Base-by-base conservation (phyloP, 2,113 vertebrate species). In the Osmerus mordax region DNA sequence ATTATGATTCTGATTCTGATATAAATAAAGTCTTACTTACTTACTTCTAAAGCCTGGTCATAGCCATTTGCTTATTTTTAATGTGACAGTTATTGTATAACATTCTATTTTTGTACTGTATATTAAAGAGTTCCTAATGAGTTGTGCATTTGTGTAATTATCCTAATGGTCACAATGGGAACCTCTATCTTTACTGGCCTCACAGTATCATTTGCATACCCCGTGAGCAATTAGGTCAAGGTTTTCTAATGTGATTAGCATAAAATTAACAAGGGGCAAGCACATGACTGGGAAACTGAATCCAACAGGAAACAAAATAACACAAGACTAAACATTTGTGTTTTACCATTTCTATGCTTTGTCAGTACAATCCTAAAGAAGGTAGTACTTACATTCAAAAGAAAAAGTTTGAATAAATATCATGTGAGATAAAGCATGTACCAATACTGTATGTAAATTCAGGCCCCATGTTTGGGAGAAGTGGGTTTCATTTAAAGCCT, bases 171-270 rank as follows among this genome's bases (percentile, higher is more conserved):
- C 21, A 53, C 65, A 67, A 25, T 67, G 51, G 19, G n/a, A 19
- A 21, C 19, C 21, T 67, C 14, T 51, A 65, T 65, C 36, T 12
- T 23, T 66, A 66, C n/a, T 53, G 32, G 14, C 19, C 65, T 67
- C 13, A 53, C 23, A 25, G 19, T 19, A 14, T 3, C 3, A 53
- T 67, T 67, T 25, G 65, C 65, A 67, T 53, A 54, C 4, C 18
- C 9, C n/a, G 53, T 36, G 54, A n/a, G 21, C 32, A 69, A 69
- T 69, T 29, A 69, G 54, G 67, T 69, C 67, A 69, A 21, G 18
- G 54, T 69, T 55, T 55, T 58, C 4, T 69, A 58, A 69, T n/a
- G 18, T 36, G 55, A 69, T 69, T 69, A 58, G 54, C 53, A 69
- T 58, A 69, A 69, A n/a, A 59, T 69, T 36, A 69, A 13, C 67